These are phyloP conservation scores for Endomychus coccineus DNA, from an alignment of 2,888 invertebrate genomes.

Conservation along the genomic window DNA sequence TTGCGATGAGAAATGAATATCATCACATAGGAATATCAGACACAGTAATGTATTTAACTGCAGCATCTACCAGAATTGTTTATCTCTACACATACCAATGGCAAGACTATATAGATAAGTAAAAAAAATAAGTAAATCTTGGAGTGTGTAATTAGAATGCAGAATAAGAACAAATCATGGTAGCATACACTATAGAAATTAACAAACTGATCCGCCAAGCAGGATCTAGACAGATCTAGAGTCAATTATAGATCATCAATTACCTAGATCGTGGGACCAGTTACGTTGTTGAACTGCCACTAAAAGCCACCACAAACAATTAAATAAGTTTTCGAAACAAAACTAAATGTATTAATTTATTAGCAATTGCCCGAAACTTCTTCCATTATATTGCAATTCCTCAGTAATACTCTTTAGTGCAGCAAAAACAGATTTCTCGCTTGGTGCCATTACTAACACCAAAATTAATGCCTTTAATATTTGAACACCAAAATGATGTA, in stretches of 20 bases:
- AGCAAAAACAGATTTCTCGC: too few species aligned
- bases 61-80: too few species aligned
- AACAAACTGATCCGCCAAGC: constrained; percentile 42
- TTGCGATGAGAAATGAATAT: too few species aligned
- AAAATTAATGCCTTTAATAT: too few species aligned
- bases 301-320: constrained; percentile 44
- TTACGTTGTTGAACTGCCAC: constrained; percentile 56
- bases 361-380: too few species aligned
- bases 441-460: too few species aligned
- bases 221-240: constrained; percentile 43
- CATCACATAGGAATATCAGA: too few species aligned
- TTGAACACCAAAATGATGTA: too few species aligned
- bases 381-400: too few species aligned
- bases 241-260: constrained; percentile 40
- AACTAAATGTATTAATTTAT: too few species aligned
- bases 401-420: too few species aligned
- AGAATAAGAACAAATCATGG: constrained; percentile 27
- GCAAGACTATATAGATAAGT: constrained; percentile 21
- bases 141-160: constrained; percentile 27
- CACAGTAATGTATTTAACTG: too few species aligned
- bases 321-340: constrained; percentile 8
- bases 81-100: constrained; percentile 30
- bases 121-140: constrained; percentile 18
- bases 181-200: constrained; percentile 31
- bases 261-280: constrained; percentile 57